Base-by-base conservation (phyloP, 1,140 invertebrate genomes). In the Sinonovacula constricta region DNA sequence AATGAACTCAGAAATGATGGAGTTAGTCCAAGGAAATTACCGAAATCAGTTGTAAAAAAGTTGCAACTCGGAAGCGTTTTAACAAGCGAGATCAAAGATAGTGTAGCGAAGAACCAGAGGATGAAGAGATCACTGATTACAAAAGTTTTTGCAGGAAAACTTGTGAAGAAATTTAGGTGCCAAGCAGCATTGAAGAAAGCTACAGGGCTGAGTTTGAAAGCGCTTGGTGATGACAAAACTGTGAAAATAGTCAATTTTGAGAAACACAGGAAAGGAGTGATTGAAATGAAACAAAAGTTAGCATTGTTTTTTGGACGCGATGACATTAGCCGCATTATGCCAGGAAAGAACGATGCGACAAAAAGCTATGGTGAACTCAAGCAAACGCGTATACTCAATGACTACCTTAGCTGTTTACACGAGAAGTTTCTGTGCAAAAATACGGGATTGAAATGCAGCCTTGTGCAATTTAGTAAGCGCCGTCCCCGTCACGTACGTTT, bases 311-410 rank as follows among this genome's bases (percentile, higher is more conserved):
- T 33, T 30, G 39, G 65, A 54, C 36, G 71, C 34, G 71, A 74
- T 54, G 60, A 74, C 24, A 24, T 33, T 0, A 53, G 59, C 31
- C 14, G 36, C 33, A 12, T 3, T 2, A 53, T 63, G 36, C 71
- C 71, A 34, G 71, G 71, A 12, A 72, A 72, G 56, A 3, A 62
- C 22, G 69, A 72, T 62, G 54, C 53, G 12, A 72, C 3, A 72
- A 31, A 59, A 39, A 22, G 3, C 22, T 36, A 70, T 18, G 33
- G 18, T 18, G 18, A 18, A 45, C 39, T 45, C 39, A 45, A 7
- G 7, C 39, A 45, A 7, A n/a, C n/a, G n/a, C n/a, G n/a, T n/a
- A n/a, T n/a, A n/a, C n/a, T n/a, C n/a, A n/a, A n/a, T n/a, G n/a
- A n/a, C n/a, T n/a, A n/a, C n/a, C n/a, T n/a, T n/a, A n/a, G n/a